Conservation (phyloP, 2,113 vertebrate genomes). For the Holacanthus passer region DNA sequence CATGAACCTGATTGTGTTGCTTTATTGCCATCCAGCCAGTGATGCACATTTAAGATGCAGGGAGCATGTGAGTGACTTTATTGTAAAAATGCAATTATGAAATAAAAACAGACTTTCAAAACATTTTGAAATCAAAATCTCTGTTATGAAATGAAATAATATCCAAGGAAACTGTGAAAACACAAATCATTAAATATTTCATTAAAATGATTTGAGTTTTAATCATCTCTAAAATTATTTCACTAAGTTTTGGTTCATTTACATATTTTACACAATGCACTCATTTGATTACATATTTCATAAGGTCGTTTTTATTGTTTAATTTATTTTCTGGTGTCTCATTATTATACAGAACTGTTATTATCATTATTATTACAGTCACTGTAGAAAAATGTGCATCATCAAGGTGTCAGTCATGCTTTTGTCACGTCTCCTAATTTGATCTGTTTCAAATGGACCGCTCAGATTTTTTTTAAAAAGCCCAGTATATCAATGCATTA, state of each 20-base stretch:
- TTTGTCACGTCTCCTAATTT: constrained; percentile 26
- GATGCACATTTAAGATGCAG: too few species aligned
- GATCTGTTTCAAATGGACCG: constrained; percentile 6
- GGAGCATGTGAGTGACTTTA: too few species aligned
- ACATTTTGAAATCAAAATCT: not conserved
- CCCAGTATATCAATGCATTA: constrained; percentile 3
- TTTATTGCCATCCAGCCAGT: not conserved
- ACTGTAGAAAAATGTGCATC: constrained; percentile 1
- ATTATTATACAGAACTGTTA: constrained; percentile 1
- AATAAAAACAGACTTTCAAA: not conserved
- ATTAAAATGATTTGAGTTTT: not conserved
- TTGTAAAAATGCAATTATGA: not conserved
- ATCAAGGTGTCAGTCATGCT: constrained; percentile 14
- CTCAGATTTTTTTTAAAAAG: constrained; percentile 3
- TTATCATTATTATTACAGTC: not conserved
- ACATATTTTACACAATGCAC: not conserved
- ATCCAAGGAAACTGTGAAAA: too few species aligned
- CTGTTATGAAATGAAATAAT: too few species aligned
- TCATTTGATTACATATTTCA: not conserved
- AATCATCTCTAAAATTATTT: not conserved
- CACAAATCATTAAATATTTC: too few species aligned
- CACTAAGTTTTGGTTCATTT: not conserved
- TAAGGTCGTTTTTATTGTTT: too few species aligned
- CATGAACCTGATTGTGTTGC: not conserved
- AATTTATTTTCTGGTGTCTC: constrained; percentile 36